Base-by-base conservation (phyloP, 1,140 invertebrate species). In the Leptinotarsa texana region DNA sequence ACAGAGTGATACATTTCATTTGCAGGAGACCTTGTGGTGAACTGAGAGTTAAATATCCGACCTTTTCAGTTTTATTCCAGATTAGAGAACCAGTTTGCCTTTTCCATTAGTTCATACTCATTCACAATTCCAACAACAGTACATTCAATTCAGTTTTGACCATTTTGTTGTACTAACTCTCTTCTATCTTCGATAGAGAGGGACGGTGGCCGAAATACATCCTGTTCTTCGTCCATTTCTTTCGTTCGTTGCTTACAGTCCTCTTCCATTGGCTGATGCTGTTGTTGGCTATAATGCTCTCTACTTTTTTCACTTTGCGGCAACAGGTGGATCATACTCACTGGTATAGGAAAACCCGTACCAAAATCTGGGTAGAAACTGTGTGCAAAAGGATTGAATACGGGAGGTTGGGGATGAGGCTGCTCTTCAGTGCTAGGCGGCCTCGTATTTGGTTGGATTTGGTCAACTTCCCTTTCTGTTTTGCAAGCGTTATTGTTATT, bases 311-410 rank as follows among this genome's bases (percentile, higher is more conserved):
- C 93, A 74, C 88, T 91, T 1, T 92, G 93, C 13, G 93, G 93
- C 77, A 95, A 82, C 49, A 94, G 86, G 81, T 95, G 93, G 48
- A 94, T 88, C 93, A 95, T 95, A 81, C 91, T 93, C 3, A 95
- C 89, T 17, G 93, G 93, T 79, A 95, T 91, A 0, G 93, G 93
- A 80, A 94, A 95, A 4, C 92, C 91, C 0, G 90, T 88, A 3
- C 89, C 86, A 74, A 94, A 95, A 80, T 95, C 93, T 0, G 93
- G 93, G 83, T 94, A 95, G 85, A 94, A 95, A 47, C 90, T 90
- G 76, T 89, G 90, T 79, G 87, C 90, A 84, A 89, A 95, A 70
- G 89, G 92, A 80, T 91, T 92, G 87, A 92, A 93, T 80, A 92
- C 86, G 78, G 89, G 89, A 49, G 87, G 85, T 42, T 86, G 82